Conservation (phyloP, 2,113 vertebrate genomes). For the Ophthalmolycus amberensis region DNA sequence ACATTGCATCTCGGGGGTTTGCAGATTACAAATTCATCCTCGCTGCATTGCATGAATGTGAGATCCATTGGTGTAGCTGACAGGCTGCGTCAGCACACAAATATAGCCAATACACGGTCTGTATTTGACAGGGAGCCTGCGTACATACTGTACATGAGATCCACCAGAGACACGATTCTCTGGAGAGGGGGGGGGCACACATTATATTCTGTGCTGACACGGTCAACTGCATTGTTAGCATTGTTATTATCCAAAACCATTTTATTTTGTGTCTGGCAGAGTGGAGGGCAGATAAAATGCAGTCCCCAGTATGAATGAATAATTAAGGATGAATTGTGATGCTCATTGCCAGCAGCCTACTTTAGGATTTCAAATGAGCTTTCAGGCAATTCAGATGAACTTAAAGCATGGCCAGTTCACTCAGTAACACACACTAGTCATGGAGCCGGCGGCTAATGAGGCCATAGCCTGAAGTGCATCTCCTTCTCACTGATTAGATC, state of each 20-base stretch:
- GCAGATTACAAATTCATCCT: conserved; percentile 29
- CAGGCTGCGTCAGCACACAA: conserved; percentile 4
- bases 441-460: conserved; percentile 18
- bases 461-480: conserved; percentile 26
- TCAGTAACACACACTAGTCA: conserved; percentile 1
- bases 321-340: conserved; percentile 42
- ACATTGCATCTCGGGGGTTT: conserved; percentile 24
- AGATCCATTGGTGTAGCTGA: not conserved
- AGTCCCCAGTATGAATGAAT: conserved; percentile 39
- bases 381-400: conserved; percentile 34
- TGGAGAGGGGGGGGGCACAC: not conserved
- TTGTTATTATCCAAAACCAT: conserved; percentile 2
- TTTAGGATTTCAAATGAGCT: conserved; percentile 42
- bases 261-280: not conserved
- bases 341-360: conserved; percentile 41
- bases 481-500: conserved; percentile 17
- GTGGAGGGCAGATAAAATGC: conserved; percentile 44
- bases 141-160: conserved; percentile 18
- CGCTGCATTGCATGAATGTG: conserved; percentile 7
- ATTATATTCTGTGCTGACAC: not conserved
- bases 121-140: conserved; percentile 8
- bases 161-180: conserved; percentile 1
- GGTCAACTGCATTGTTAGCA: not conserved
- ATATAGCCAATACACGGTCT: not conserved
- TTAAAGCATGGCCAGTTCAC: conserved; percentile 29